Evolutionary conservation across 2,797 vertebrate species (phyloP).

Genomic region (Gallirallus australis): DNA sequence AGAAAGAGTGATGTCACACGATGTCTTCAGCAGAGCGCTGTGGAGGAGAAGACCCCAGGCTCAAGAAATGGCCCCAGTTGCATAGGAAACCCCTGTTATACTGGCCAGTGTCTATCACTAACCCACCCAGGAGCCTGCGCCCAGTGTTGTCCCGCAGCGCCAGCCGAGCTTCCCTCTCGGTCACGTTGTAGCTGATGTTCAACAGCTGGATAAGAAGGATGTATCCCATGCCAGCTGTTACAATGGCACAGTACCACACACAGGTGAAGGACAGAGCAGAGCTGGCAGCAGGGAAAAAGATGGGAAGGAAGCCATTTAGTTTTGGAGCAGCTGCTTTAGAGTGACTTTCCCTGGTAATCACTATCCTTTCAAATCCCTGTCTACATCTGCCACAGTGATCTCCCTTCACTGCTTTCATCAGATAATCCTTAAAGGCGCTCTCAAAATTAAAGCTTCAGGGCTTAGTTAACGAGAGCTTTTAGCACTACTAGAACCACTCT

Average conservation of each 20-base stretch:
- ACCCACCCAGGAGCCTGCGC: conserved; percentile 85
- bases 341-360: conserved; percentile 48
- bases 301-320: conserved; percentile 65
- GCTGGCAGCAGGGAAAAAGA: conserved; percentile 77
- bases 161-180: conserved; percentile 90
- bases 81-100: conserved; percentile 86
- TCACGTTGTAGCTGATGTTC: conserved; percentile 96
- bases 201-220: conserved; percentile 91
- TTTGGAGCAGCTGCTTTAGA: conserved; percentile 40
- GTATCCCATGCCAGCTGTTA: conserved; percentile 90
- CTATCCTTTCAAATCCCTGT: conserved; percentile 58
- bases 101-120: conserved; percentile 87
- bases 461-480: conserved; percentile 38
- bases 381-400: conserved; percentile 52
- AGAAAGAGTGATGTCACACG: conserved; percentile 68
- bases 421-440: conserved; percentile 54
- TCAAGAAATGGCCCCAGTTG: conserved; percentile 94
- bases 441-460: conserved; percentile 59
- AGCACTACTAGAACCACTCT: background rate
- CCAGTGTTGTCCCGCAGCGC: conserved; percentile 88
- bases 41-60: conserved; percentile 69
- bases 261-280: conserved; percentile 94
- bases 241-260: conserved; percentile 94
- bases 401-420: conserved; percentile 48
- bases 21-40: conserved; percentile 75